Evolutionary conservation across 2,888 invertebrate genomes (phyloP).

Genomic region (Heliothis peltigera): DNA sequence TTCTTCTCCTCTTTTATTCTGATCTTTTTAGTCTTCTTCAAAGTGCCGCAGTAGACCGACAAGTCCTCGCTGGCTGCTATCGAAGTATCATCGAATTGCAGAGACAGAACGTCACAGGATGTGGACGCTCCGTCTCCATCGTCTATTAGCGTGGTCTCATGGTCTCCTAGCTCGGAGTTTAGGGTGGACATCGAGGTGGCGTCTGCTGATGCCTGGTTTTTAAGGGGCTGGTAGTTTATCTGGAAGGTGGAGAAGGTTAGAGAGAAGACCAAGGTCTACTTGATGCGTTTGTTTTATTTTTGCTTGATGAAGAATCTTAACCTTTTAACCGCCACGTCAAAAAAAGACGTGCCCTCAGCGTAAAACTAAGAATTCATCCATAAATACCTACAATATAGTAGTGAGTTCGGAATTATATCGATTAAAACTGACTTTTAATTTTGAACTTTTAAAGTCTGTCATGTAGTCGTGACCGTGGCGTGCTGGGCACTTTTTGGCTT

Average conservation of each 20-base stretch:
- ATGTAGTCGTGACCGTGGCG: too few relatives aligned
- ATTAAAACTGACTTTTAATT: too few relatives aligned
- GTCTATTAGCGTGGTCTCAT: constrained; percentile 59
- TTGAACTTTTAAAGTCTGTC: too few relatives aligned
- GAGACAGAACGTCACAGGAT: constrained; percentile 78
- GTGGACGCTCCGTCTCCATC: constrained; percentile 77
- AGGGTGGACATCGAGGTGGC: constrained; percentile 74
- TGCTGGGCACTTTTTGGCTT: too few relatives aligned
- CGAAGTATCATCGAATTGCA: constrained; percentile 78
- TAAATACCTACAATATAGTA: too few relatives aligned
- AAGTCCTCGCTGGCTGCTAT: constrained; percentile 78
- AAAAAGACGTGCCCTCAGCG: too few relatives aligned
- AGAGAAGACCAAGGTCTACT: neutral
- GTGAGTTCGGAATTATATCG: too few relatives aligned
- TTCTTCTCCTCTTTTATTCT: constrained; percentile 70
- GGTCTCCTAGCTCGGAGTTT: constrained; percentile 67
- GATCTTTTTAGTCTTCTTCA: constrained; percentile 79
- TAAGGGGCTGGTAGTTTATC: constrained; percentile 75
- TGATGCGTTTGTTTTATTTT: too few relatives aligned
- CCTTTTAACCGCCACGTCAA: too few relatives aligned
- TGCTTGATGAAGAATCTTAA: too few relatives aligned
- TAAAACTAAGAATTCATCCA: too few relatives aligned
- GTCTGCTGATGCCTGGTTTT: constrained; percentile 70
- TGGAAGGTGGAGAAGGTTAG: constrained; percentile 41
- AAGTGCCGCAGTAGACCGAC: constrained; percentile 77